Percentiles rank a stretch among this genome's conserved stretches.
phyloP scores from a whole-genome alignment of 2,797 vertebrate genomes.

The Paratrypauchen microcephalus region DNA sequence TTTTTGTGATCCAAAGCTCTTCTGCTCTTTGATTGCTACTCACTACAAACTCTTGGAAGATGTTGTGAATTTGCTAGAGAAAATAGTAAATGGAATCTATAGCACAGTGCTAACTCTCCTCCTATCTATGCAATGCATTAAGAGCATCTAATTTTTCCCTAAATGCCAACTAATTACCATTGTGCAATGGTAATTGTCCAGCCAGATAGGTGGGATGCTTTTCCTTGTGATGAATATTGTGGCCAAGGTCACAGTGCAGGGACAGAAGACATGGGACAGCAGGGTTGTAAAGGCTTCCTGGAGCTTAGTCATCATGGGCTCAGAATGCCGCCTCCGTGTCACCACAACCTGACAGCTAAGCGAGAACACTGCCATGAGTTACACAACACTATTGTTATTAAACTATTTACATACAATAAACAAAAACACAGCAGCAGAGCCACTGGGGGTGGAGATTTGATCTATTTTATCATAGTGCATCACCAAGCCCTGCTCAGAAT shows the following conservation, averaged over 20 bases:
- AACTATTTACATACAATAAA: conserved; percentile 35
- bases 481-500: conserved; percentile 19
- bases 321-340: conserved; percentile 40
- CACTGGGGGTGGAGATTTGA: conserved; percentile 21
- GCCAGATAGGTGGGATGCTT: conserved; percentile 52
- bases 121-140: conserved; percentile 11
- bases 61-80: conserved; percentile 39
- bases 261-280: conserved; percentile 59
- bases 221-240: conserved; percentile 50
- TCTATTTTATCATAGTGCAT: not conserved
- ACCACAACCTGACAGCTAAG: conserved; percentile 52
- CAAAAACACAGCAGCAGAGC: conserved; percentile 9
- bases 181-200: conserved; percentile 66
- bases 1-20: conserved; percentile 63
- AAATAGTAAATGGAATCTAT: conserved; percentile 26
- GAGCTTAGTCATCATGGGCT: conserved; percentile 58
- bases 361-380: conserved; percentile 31
- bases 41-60: conserved; percentile 29
- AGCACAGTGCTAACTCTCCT: conserved; percentile 22
- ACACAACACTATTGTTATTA: conserved; percentile 33
- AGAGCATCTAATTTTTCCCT: conserved; percentile 35
- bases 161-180: conserved; percentile 61
- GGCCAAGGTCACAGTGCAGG: conserved; percentile 64
- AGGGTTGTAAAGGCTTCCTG: conserved; percentile 59
- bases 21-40: conserved; percentile 65